Conservation (phyloP, 2,888 invertebrate species). For the Synergus umbraculus region DNA sequence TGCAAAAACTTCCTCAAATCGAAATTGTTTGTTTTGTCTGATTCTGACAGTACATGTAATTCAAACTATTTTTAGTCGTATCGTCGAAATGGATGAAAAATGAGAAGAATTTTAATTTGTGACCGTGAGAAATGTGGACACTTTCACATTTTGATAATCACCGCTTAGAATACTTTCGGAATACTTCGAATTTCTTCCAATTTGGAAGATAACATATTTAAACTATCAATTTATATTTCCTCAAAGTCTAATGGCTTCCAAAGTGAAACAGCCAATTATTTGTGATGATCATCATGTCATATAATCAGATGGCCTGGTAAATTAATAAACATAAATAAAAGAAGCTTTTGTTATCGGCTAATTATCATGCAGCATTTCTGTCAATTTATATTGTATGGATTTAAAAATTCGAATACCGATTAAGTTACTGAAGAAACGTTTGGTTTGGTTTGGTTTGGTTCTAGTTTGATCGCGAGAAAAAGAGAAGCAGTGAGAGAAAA, state of each 20-base stretch:
- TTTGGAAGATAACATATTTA: no score
- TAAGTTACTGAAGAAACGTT: neutral
- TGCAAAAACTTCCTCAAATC: neutral
- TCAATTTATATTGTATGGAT: neutral
- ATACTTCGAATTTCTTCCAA: no score
- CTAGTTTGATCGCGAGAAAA: constrained; percentile 1
- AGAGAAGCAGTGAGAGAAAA: neutral
- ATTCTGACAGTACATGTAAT: neutral
- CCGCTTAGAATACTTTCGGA: no score
- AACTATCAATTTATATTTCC: no score
- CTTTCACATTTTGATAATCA: no score
- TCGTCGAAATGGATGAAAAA: neutral
- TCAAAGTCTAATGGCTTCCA: no score
- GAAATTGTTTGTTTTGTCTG: neutral
- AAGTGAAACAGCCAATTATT: no score
- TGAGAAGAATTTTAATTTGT: neutral
- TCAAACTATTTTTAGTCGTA: neutral
- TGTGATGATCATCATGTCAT: no score
- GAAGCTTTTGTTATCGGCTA: neutral
- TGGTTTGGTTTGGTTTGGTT: neutral
- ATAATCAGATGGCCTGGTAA: neutral
- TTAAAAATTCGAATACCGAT: constrained; percentile 2
- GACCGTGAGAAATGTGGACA: no score
- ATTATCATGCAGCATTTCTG: neutral
- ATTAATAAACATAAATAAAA: neutral